Conservation (phyloP, 2,888 invertebrate genomes). For the Tanypteryx hageni region DNA sequence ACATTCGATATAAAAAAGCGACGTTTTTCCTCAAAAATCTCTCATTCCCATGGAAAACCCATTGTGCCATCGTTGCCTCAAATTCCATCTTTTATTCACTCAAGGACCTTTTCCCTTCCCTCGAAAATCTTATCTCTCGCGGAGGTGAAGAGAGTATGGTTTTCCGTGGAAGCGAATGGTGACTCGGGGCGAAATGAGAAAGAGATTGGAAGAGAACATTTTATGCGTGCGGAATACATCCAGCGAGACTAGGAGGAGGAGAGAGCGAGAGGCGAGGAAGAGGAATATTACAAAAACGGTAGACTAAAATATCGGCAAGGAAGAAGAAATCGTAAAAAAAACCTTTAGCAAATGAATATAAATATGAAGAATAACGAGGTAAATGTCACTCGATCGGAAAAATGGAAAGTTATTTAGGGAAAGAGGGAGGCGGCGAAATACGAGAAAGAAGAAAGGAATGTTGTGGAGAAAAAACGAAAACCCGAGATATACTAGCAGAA, state of each 20-base stretch:
- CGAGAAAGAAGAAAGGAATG: not conserved
- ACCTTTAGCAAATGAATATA: not conserved
- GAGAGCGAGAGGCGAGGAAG: not conserved
- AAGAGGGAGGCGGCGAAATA: not conserved
- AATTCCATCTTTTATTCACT: slow-evolving; percentile 13
- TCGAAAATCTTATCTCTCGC: slow-evolving; percentile 13
- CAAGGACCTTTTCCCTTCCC: slow-evolving; percentile 13
- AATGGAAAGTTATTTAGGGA: not conserved
- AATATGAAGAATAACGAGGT: not conserved
- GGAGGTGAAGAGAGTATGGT: slow-evolving; percentile 21
- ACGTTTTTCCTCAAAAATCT: not conserved
- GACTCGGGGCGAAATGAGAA: not conserved
- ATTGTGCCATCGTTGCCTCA: slow-evolving; percentile 32
- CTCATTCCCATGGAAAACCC: not conserved
- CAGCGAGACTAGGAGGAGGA: not conserved
- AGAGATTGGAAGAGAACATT: not conserved
- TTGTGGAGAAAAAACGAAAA: no score
- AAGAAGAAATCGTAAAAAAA: not conserved
- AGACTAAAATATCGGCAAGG: not conserved
- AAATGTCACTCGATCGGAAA: not conserved
- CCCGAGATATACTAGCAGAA: no score
- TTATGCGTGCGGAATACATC: not conserved
- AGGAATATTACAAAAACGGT: not conserved
- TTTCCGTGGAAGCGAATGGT: slow-evolving; percentile 5
- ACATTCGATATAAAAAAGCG: not conserved